Percentiles rank a stretch among this genome's conserved stretches.
Conservation (phyloP, 2,113 vertebrate genomes). For the Cervus canadensis region DNA sequence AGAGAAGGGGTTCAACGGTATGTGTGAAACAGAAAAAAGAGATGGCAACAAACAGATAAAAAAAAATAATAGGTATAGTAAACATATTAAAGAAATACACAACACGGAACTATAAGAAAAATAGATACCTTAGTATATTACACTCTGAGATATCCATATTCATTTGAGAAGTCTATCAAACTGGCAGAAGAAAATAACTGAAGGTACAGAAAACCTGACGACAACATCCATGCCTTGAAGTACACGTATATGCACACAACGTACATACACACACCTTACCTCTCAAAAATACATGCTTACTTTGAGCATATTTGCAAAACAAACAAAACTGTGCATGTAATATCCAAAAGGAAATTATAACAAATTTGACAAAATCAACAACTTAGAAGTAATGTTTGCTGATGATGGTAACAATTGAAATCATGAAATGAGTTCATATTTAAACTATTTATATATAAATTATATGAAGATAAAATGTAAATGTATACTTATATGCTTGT, state of each 20-base stretch:
- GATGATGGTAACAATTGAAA: neutral
- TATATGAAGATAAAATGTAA: neutral
- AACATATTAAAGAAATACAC: neutral
- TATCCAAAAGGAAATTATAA: neutral
- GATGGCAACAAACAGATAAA: neutral
- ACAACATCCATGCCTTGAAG: neutral
- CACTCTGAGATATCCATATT: neutral
- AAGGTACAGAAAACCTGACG: neutral
- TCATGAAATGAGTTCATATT: neutral
- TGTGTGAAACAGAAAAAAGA: neutral
- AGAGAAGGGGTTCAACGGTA: neutral
- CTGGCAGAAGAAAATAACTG: neutral
- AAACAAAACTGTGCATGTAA: neutral
- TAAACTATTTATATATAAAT: neutral
- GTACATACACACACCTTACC: neutral
- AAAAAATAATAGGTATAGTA: neutral
- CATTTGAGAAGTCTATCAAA: neutral
- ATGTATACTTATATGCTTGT: neutral
- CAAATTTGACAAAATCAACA: neutral
- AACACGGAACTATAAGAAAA: neutral
- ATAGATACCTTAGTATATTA: neutral
- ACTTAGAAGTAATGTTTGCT: neutral
- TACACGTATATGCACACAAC: accelerated
- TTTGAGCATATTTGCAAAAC: neutral
- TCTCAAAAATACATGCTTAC: neutral